A percentile compares a stretch with the other conserved stretches of the same genome.
Conservation (phyloP, 2,113 vertebrate species). For the Trochalopteron elliotii region DNA sequence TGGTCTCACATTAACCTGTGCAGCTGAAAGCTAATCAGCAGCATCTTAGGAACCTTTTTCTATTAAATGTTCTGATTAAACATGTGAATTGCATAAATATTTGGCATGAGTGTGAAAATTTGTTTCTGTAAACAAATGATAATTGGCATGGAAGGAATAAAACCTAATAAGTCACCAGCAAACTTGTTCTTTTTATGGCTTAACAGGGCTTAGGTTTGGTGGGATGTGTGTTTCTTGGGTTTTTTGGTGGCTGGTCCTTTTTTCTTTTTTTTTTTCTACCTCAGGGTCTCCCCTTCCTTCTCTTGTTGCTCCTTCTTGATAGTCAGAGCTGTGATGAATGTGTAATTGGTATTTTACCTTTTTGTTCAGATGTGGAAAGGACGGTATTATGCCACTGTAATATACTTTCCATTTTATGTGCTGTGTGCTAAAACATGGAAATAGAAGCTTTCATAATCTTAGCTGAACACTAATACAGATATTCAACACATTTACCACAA, state of each 20-base stretch:
- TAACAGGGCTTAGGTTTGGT: background rate
- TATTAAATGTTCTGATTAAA: background rate
- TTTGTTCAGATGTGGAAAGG: background rate
- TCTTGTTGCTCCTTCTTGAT: background rate
- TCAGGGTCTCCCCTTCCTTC: background rate
- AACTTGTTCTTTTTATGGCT: background rate
- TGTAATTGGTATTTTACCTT: background rate
- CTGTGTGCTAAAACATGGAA: background rate
- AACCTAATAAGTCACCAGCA: background rate
- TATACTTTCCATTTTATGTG: background rate
- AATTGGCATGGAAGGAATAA: background rate
- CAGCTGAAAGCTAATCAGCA: background rate
- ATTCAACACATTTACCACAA: background rate
- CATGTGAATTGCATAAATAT: background rate
- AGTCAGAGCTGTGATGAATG: background rate
- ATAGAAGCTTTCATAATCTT: background rate
- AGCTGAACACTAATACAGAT: background rate
- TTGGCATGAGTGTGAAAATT: background rate
- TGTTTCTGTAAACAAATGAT: background rate
- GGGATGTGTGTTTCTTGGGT: background rate
- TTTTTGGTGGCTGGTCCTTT: background rate
- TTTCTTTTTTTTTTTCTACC: rapidly evolving
- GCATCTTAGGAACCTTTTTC: background rate
- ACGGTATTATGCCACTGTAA: background rate
- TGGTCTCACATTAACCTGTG: background rate